Percentiles rank a stretch among this genome's conserved stretches.
Evolutionary conservation across 2,888 invertebrate species (phyloP).

Genomic region (Panzeria rudis): DNA sequence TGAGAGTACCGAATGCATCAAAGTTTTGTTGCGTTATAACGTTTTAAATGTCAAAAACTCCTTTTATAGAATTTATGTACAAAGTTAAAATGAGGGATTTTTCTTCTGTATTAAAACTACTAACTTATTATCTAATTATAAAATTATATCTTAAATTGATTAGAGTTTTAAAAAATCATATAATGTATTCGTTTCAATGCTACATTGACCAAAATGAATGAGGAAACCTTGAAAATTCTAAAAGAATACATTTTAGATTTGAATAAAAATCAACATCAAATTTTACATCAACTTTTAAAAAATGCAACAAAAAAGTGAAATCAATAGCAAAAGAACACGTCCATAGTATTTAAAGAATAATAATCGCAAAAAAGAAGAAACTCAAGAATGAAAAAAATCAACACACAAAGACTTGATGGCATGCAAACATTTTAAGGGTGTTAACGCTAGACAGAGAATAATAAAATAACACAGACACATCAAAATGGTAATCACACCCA

Average conservation of each 20-base stretch:
- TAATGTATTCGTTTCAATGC: background rate
- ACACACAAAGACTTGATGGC: background rate
- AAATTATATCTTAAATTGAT: no score
- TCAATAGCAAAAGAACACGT: background rate
- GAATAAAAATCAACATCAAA: background rate
- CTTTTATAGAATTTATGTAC: no score
- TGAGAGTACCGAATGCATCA: no score
- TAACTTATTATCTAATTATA: no score
- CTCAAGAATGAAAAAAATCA: background rate
- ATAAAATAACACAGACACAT: constrained; percentile 50
- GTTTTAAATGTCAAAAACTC: no score
- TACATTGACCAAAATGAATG: background rate
- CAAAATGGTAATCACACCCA: constrained; percentile 53
- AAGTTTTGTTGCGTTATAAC: no score
- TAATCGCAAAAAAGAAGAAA: background rate
- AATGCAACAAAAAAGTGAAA: no score
- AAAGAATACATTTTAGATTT: background rate
- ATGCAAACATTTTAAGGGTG: constrained; percentile 49
- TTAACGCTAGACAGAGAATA: constrained; percentile 57
- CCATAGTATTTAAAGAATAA: background rate
- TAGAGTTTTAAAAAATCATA: no score
- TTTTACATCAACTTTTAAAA: no score
- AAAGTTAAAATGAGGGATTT: no score
- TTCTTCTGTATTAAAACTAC: no score
- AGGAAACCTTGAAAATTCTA: background rate